Evolutionary conservation across 2,797 vertebrate genomes (phyloP).

Genomic region (Siniperca scherzeri): DNA sequence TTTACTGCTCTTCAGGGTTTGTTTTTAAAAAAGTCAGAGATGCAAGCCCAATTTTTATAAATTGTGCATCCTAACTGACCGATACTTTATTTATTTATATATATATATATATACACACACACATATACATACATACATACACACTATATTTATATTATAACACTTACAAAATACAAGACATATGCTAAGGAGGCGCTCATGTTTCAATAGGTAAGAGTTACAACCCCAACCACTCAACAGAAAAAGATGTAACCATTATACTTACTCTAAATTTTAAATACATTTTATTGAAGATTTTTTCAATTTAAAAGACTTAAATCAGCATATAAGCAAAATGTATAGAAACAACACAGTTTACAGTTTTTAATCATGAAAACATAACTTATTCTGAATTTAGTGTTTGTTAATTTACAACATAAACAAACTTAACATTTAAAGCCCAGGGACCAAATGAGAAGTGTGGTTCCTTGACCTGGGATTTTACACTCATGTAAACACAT

Average conservation of each 20-base stretch:
- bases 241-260: neutral
- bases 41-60: neutral
- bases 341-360: conserved; percentile 13
- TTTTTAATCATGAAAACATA: conserved; percentile 24
- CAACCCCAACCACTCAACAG: neutral
- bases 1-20: no score
- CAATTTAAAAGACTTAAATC: conserved; percentile 43
- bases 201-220: neutral
- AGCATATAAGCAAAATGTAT: conserved; percentile 41
- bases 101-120: no score
- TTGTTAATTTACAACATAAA: conserved; percentile 28
- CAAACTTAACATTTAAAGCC: conserved; percentile 7
- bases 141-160: neutral
- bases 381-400: conserved; percentile 20
- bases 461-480: conserved; percentile 1
- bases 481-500: conserved; percentile 65
- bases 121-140: no score
- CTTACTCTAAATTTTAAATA: neutral
- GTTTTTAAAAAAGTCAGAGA: neutral
- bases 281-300: conserved; percentile 55
- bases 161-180: neutral
- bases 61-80: neutral
- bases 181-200: neutral
- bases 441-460: neutral
- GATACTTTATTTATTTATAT: neutral